Evolutionary conservation across 1,140 invertebrate genomes (phyloP).

Genomic region (Venturia canescens): DNA sequence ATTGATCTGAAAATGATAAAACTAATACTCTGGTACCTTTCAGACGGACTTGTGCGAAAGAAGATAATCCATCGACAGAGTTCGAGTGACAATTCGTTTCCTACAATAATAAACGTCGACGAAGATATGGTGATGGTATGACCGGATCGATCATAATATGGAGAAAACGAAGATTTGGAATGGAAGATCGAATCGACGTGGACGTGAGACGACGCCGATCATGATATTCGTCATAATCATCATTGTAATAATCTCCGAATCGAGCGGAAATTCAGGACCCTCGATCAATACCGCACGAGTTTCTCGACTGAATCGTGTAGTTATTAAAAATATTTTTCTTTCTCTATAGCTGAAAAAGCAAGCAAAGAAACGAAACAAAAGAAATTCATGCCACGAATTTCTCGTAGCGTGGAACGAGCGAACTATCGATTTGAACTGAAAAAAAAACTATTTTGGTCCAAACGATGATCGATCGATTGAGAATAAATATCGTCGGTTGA

Average conservation of each 20-base stretch:
- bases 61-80: constrained; percentile 74
- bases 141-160: constrained; percentile 54
- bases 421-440: background rate
- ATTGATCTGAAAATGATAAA: background rate
- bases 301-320: background rate
- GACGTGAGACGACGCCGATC: background rate
- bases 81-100: constrained; percentile 73
- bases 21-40: too few relatives aligned
- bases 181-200: constrained; percentile 37
- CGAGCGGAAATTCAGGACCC: background rate
- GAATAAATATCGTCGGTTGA: constrained; percentile 49
- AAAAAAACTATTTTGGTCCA: background rate
- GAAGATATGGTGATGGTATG: constrained; percentile 77
- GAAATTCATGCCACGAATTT: too few relatives aligned
- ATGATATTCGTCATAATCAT: background rate
- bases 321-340: background rate
- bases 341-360: too few relatives aligned
- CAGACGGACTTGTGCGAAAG: constrained; percentile 73
- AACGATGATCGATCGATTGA: constrained; percentile 53
- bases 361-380: too few relatives aligned
- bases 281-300: background rate
- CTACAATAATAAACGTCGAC: constrained; percentile 73
- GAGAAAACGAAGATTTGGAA: constrained; percentile 45
- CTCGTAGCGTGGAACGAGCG: background rate
- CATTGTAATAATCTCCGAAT: background rate